A percentile compares a stretch with the other conserved stretches of the same genome.
Evolutionary conservation across 2,888 invertebrate genomes (phyloP).

Genomic region (Drosophila nr. fundita): DNA sequence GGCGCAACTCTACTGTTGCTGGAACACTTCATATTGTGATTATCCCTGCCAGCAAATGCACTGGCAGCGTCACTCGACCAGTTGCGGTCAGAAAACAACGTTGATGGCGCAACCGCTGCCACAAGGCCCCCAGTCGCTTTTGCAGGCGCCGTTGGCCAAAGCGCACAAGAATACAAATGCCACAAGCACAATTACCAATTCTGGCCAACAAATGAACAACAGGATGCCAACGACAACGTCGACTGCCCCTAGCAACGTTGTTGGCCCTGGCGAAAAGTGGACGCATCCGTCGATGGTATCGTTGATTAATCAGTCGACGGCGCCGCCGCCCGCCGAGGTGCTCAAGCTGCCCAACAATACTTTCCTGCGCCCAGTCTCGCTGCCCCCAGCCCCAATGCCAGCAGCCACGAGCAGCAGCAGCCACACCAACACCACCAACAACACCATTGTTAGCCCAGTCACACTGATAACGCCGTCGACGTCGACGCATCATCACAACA

Average conservation of each 20-base stretch:
- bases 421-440: conserved; percentile 32
- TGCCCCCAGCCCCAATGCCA: conserved; percentile 41
- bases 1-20: conserved; percentile 97
- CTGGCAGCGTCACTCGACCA: conserved; percentile 90
- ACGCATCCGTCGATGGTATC: conserved; percentile 49
- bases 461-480: conserved; percentile 53
- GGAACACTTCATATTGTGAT: conserved; percentile 98
- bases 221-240: conserved; percentile 19
- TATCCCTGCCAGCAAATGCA: conserved; percentile 94
- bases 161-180: conserved; percentile 20
- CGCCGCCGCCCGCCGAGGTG: conserved; percentile 65
- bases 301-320: conserved; percentile 42
- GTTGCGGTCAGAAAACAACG: conserved; percentile 48
- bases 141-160: conserved; percentile 24
- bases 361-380: conserved; percentile 75
- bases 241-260: neutral
- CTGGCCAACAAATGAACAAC: conserved; percentile 38
- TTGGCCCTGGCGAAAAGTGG: conserved; percentile 60
- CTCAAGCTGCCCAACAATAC: conserved; percentile 82
- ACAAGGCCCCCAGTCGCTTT: conserved; percentile 7
- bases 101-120: conserved; percentile 18
- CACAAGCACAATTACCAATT: conserved; percentile 3
- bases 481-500: conserved; percentile 42
- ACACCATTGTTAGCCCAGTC: conserved; percentile 26
- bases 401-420: conserved; percentile 34